Evolutionary conservation across 2,113 vertebrate genomes (phyloP), one percentile per base, ranked within the genome.

Genomic region (Bubo bubo): DNA sequence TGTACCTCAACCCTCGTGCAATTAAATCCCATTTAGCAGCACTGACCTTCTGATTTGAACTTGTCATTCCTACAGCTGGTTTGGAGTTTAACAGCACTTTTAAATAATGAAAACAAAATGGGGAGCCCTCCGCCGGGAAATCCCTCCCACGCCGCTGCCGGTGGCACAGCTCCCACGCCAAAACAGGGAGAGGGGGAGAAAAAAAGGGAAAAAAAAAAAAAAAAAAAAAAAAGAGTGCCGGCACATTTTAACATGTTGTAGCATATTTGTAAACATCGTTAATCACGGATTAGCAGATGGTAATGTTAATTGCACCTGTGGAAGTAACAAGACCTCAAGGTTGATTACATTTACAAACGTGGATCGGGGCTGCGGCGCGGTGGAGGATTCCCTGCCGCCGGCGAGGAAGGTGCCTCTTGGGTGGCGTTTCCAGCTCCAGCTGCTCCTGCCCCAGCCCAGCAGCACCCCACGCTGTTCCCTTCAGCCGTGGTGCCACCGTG

Each of bases 271-370:
- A 99, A 99, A 99, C 98, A 99, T 98, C 97, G 98, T 99, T 99
- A 99, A 99, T 99, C 99, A 99, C 97, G 97, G 98, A 98, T 99
- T 99, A 99, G 98, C 99, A 99, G 99, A 99, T 99, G 99, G 98
- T 97, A 97, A 98, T 95, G 98, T 98, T 99, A 99, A 99, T 99
- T 99, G 98, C 98, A 98, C 98, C 98, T 98, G 98, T 98, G 98
- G 98, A 99, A 98, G 98, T 53, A 98, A 98, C 98, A 97, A 98
- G 98, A 99, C 99, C 99, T 98, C 97, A 84, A 98, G 99, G 99
- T 98, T 98, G 98, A 98, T 99, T 99, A 98, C 98, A 98, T 99
- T 99, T 98, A 98, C 98, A 93, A 98, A 98, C 96, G 86, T 82
- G 93, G 95, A 96, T 87, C 86, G 95, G 97, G 97, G 97, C 98